Evolutionary conservation across 2,797 vertebrate species (phyloP), one percentile per base, ranked within the genome.

Genomic region (Sebastes itinus): DNA sequence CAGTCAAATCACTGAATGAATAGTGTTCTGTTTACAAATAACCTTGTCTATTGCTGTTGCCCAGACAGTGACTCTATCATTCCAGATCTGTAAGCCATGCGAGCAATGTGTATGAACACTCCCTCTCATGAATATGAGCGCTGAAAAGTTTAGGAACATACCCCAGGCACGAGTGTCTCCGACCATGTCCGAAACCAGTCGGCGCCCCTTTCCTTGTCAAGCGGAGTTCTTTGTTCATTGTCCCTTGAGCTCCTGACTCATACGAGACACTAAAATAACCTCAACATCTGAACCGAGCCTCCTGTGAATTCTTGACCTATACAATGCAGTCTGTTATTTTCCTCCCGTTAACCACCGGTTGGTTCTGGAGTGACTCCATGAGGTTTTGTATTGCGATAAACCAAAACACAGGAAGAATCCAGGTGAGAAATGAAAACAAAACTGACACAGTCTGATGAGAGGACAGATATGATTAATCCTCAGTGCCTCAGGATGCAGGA

Each of bases 131-230:
- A 87, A 72, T 61, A 80, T 13, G 20, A 71, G 35, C 3, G 2
- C 16, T 2, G 18, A 62, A 62, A 59, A 72, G 72, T 80, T 80
- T 30, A 64, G 65, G 28, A 87, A 95, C 95, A 46, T 95, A 96
- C 95, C 95, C 94, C 82, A 94, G 90, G 30, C 94, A 96, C 25
- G 95, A 96, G 90, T 96, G 95, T 69, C 95, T 95, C 75, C 95
- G 91, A 66, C 87, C 87, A 4, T 94, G 89, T 75, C 93, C 92
- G 11, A 90, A 93, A 54, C 88, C 91, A 61, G 91, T 80, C 33
- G 84, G 75, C 3, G 42, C 72, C 55, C 82, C 92, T 88, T 92
- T 95, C 68, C 94, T 91, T 38, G 77, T 56, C 52, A 90, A 54
- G 30, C 94, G 87, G 27, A 72, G 55, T 55, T 96, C 95, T 90